Base-by-base conservation (phyloP, 1,140 invertebrate species). In the Chironomus tepperi region DNA sequence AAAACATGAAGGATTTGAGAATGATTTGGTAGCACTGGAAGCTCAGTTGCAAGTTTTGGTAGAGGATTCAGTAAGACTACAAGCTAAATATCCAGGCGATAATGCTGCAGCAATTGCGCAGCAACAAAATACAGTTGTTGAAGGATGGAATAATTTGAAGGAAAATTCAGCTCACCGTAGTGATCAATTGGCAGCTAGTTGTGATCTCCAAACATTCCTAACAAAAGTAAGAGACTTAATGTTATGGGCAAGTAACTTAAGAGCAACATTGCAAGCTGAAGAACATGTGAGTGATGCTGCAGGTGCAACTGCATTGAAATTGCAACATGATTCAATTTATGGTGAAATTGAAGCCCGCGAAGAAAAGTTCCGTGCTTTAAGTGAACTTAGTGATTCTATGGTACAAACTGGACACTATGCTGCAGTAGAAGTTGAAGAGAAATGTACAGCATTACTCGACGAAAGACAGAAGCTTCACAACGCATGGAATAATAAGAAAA, bases 271-370 rank as follows among this genome's bases (percentile, higher is more conserved):
- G 86, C 86, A 87, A 72, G 89, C 91, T 0, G 91, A 95, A 77
- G 91, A 92, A 77, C 92, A 91, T 80, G 93, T 94, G 0, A 85
- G 93, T 19, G 94, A 95, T 82, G 93, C 94, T 1, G 90, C 91
- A 0, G 89, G 90, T 74, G 96, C 96, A 7, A 94, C 98, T 80
- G 88, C 89, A 7, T 84, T 98, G 12, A 93, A 94, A 79, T 89
- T 90, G 19, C 91, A 97, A 82, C 96, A 99, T 81, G 93, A 97
- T 77, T 90, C 94, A 64, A 84, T 98, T 19, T 93, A 94, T 79
- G 93, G 92, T 2, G 97, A 99, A 85, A 96, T 99, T 74, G 96
- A 98, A 82, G 94, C 96, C 0, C 83, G 96, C 24, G 94, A 98
- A 82, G 91, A 92, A 74, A 91, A 88, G 77, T 98, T 98, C 83